A percentile compares a stretch with the other conserved stretches of the same genome.
phyloP scores from a whole-genome alignment of 2,888 invertebrate genomes.

The Herminia tarsipennalis region DNA sequence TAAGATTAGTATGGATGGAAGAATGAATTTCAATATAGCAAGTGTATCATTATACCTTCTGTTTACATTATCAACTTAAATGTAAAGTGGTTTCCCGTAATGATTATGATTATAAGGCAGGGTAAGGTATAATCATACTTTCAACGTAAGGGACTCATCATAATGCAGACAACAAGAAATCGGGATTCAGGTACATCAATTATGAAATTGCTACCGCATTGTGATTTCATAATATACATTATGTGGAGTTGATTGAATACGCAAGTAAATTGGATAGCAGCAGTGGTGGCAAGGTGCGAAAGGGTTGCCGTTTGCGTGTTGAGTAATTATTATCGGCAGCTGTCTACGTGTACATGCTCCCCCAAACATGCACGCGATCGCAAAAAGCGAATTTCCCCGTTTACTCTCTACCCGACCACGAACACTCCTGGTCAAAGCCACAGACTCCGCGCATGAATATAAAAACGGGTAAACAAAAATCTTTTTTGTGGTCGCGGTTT shows the following conservation, averaged over 20 bases:
- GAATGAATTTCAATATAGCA: no score
- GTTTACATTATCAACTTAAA: no score
- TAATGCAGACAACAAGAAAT: neutral
- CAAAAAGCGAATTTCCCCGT: conserved; percentile 67
- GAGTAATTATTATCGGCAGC: conserved; percentile 79
- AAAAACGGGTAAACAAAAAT: conserved; percentile 78
- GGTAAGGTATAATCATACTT: no score
- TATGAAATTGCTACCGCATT: conserved; percentile 1
- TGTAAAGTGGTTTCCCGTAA: no score
- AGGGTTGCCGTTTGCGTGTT: conserved; percentile 79
- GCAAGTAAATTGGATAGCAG: conserved; percentile 45
- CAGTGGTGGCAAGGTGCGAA: conserved; percentile 77
- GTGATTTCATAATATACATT: conserved; percentile 27
- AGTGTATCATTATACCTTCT: no score
- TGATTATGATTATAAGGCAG: no score
- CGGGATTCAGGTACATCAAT: neutral
- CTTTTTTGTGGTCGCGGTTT: conserved; percentile 81
- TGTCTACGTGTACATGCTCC: conserved; percentile 70
- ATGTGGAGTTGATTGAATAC: conserved; percentile 47
- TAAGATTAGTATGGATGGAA: no score
- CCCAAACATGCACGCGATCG: conserved; percentile 73
- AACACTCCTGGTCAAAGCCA: conserved; percentile 71
- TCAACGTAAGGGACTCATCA: no score
- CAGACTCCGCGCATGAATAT: conserved; percentile 72
- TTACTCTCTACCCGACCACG: conserved; percentile 60